These are phyloP conservation scores for Ooceraea biroi DNA, from an alignment of 1,140 invertebrate species.

Conservation along the genomic window DNA sequence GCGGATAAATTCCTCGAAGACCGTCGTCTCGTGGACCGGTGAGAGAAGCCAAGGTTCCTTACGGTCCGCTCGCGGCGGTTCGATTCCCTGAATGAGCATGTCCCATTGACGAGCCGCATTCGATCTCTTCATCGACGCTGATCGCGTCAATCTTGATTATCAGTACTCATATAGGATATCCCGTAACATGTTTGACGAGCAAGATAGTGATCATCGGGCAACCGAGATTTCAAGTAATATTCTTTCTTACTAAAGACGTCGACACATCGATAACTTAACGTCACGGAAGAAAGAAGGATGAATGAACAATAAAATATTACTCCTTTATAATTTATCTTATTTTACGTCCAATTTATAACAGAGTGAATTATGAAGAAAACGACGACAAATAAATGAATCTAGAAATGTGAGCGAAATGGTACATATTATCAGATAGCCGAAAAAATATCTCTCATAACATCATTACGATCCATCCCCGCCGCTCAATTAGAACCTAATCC, in stretches of 20 bases:
- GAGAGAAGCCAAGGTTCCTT: slow-evolving; percentile 31
- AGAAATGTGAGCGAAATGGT: too few relatives aligned
- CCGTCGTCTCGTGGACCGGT: not conserved
- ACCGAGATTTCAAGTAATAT: not conserved
- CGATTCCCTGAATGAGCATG: slow-evolving; percentile 48
- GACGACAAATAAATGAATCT: too few relatives aligned
- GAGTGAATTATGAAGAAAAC: too few relatives aligned
- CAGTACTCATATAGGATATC: not conserved
- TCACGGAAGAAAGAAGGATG: not conserved
- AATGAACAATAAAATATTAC: not conserved
- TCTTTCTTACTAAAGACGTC: not conserved
- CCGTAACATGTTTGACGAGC: not conserved
- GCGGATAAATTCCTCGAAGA: slow-evolving; percentile 45
- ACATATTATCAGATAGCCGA: too few relatives aligned
- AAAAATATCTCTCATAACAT: not conserved
- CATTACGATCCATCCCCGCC: not conserved
- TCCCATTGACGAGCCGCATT: slow-evolving; percentile 41
- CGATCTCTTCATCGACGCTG: slow-evolving; percentile 32
- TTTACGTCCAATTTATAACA: too few relatives aligned
- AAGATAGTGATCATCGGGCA: not conserved
- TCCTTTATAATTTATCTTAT: too few relatives aligned
- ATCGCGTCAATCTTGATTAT: not conserved
- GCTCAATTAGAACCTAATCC: slow-evolving; percentile 19
- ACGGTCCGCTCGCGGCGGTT: slow-evolving; percentile 36
- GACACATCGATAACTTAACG: not conserved